phyloP scores from a whole-genome alignment of 2,113 vertebrate genomes.

The Diadophis punctatus region DNA sequence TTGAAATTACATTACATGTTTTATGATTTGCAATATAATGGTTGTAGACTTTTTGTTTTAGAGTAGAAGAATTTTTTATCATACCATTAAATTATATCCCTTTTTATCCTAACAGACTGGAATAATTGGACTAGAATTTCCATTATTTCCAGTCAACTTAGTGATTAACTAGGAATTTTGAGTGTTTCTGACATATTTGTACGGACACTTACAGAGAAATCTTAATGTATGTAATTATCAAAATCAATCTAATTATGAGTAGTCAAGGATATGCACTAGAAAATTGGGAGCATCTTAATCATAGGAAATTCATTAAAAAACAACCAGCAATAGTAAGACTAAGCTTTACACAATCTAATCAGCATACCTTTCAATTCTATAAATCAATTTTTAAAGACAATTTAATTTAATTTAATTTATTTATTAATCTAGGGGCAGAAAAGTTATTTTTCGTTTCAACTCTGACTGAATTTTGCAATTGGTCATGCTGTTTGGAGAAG shows the following conservation, averaged over 20 bases:
- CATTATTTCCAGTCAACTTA: neutral
- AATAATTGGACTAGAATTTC: neutral
- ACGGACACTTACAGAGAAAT: neutral
- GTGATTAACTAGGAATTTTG: neutral
- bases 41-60: neutral
- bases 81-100: neutral
- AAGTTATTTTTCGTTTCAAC: too few species aligned
- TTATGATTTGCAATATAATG: neutral
- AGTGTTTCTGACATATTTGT: neutral
- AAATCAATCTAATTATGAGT: neutral
- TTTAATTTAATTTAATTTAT: too few species aligned
- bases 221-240: neutral
- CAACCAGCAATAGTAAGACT: neutral
- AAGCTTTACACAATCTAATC: too few species aligned
- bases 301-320: neutral
- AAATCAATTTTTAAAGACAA: too few species aligned
- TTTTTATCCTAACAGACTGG: neutral
- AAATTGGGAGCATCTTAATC: neutral
- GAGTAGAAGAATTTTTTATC: neutral
- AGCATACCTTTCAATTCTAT: too few species aligned
- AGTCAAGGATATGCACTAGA: neutral
- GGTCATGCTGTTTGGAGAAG: too few species aligned
- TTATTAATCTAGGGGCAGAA: too few species aligned
- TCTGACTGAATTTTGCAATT: too few species aligned
- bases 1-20: neutral